Evolutionary conservation across 2,797 vertebrate species (phyloP).

Genomic region (Morus bassanus): DNA sequence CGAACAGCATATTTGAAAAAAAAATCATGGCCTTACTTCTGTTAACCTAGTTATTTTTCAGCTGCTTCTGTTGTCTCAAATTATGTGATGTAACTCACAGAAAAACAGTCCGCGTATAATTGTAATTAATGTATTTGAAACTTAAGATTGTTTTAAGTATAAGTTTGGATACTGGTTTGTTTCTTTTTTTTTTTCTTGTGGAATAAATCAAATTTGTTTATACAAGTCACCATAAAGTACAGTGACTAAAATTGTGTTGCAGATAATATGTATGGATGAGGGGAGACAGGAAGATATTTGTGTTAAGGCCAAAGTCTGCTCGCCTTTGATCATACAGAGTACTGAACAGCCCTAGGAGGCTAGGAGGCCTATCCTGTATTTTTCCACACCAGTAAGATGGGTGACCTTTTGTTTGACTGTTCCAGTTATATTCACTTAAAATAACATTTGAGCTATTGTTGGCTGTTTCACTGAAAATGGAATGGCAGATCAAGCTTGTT

Average conservation of each 20-base stretch:
- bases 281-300: neutral
- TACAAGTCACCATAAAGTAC: neutral
- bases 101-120: neutral
- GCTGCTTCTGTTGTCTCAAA: neutral
- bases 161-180: neutral
- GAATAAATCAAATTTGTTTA: neutral
- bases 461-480: constrained; percentile 5
- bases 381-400: constrained; percentile 58
- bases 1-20: neutral
- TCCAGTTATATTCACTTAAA: constrained; percentile 53
- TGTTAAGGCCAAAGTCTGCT: neutral
- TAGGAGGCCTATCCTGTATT: constrained; percentile 15
- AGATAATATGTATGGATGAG: neutral
- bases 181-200: neutral
- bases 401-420: constrained; percentile 62
- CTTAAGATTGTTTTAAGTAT: neutral
- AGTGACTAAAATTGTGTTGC: neutral
- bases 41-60: neutral
- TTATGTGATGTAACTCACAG: neutral
- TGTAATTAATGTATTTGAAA: neutral
- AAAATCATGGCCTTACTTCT: neutral
- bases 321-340: neutral
- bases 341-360: neutral
- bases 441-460: constrained; percentile 60
- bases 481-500: constrained; percentile 21